Percentiles rank a stretch among this genome's conserved stretches.
Evolutionary conservation across 2,888 invertebrate genomes (phyloP).

Genomic region (Nephrotoma flavescens): DNA sequence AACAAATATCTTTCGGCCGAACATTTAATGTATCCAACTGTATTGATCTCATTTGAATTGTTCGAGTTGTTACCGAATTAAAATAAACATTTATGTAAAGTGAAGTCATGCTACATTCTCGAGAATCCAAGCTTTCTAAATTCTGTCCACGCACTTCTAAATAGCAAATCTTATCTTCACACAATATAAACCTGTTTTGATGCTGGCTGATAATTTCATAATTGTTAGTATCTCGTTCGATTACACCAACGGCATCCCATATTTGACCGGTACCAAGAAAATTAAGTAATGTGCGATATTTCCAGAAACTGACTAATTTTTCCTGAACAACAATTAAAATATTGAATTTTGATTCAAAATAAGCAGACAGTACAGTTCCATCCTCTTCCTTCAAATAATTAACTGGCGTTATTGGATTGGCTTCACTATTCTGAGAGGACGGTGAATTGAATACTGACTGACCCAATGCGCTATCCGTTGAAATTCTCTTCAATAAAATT

Average conservation of each 20-base stretch:
- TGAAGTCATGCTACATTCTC: conserved; percentile 25
- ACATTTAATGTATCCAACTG: conserved; percentile 22
- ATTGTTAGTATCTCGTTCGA: conserved; percentile 21
- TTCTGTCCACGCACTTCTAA: conserved; percentile 26
- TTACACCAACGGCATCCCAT: conserved; percentile 25
- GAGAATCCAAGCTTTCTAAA: conserved; percentile 19
- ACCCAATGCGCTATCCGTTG: background rate
- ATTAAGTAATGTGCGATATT: conserved; percentile 23
- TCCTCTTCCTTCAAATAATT: conserved; percentile 18
- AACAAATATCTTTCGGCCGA: conserved; percentile 22
- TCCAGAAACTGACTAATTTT: conserved; percentile 25
- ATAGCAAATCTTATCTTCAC: conserved; percentile 28
- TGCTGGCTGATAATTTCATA: conserved; percentile 23
- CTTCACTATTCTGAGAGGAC: conserved; percentile 9
- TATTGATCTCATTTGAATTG: conserved; percentile 24
- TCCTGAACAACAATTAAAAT: conserved; percentile 25
- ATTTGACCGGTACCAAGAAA: conserved; percentile 18
- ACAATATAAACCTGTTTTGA: conserved; percentile 26
- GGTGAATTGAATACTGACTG: background rate
- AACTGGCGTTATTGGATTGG: conserved; percentile 18
- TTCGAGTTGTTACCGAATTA: background rate
- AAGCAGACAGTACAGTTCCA: conserved; percentile 24
- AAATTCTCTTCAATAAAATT: background rate
- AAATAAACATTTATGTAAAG: conserved; percentile 27
- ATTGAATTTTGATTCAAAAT: conserved; percentile 23